These are phyloP conservation scores for Noctua comes DNA, from an alignment of 2,888 invertebrate genomes.

Conservation along the genomic window DNA sequence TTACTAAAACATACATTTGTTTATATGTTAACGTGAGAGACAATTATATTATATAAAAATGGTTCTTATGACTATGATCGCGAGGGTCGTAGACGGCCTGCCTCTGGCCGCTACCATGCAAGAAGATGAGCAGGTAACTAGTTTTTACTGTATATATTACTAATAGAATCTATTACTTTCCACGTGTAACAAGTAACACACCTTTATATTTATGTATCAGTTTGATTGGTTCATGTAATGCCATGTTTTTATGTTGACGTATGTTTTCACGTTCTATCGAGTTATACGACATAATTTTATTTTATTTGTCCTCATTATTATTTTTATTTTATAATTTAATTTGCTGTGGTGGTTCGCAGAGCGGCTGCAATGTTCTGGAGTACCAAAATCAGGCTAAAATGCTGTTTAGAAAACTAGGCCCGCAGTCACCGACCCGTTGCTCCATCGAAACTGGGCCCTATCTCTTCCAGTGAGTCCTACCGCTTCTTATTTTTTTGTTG, in stretches of 20 bases:
- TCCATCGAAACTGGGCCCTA: constrained; percentile 99
- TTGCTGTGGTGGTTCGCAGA: constrained; percentile 92
- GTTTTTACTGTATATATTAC: constrained; percentile 36
- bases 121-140: constrained; percentile 98
- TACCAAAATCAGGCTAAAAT: constrained; percentile 99
- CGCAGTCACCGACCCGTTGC: constrained; percentile 97
- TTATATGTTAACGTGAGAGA: constrained; percentile 73
- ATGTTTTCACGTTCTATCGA: constrained; percentile 58
- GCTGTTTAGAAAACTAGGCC: constrained; percentile 98
- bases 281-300: constrained; percentile 62
- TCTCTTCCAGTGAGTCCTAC: constrained; percentile 97
- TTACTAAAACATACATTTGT: constrained; percentile 61
- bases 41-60: constrained; percentile 89
- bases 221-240: constrained; percentile 28
- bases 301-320: constrained; percentile 69
- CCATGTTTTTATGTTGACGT: constrained; percentile 37
- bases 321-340: constrained; percentile 76
- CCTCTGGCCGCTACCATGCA: constrained; percentile 99
- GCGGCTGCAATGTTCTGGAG: constrained; percentile 97
- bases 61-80: constrained; percentile 99
- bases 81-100: constrained; percentile 97
- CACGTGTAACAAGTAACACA: constrained; percentile 40
- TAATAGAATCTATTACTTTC: constrained; percentile 14
- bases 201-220: constrained; percentile 13
- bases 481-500: constrained; percentile 78